Evolutionary conservation across 2,113 vertebrate genomes (phyloP).

Genomic region (Nanorana parkeri): DNA sequence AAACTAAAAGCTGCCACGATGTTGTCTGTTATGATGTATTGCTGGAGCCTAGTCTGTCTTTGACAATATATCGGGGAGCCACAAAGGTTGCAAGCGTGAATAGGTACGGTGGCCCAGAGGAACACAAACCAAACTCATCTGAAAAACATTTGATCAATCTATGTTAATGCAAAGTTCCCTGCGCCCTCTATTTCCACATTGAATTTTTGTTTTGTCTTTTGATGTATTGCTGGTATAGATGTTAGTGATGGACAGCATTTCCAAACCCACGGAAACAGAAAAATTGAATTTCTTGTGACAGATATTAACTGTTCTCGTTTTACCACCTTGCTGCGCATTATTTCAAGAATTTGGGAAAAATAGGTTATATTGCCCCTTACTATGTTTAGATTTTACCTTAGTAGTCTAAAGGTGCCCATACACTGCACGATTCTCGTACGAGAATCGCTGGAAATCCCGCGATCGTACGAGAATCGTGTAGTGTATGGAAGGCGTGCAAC

Average conservation of each 20-base stretch:
- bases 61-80: constrained; percentile 1
- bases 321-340: too few relatives aligned
- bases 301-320: neutral
- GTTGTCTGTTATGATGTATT: constrained; percentile 39
- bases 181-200: too few relatives aligned
- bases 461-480: too few relatives aligned
- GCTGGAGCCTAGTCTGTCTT: neutral
- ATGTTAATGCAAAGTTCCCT: constrained; percentile 32
- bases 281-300: neutral
- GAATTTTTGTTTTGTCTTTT: neutral
- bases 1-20: constrained; percentile 30
- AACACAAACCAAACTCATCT: neutral
- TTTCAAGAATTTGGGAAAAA: too few relatives aligned
- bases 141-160: constrained; percentile 6
- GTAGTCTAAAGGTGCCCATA: too few relatives aligned
- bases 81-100: neutral
- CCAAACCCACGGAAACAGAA: neutral
- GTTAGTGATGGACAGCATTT: neutral
- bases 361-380: too few relatives aligned
- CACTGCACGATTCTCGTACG: too few relatives aligned
- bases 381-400: too few relatives aligned
- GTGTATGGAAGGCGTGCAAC: too few relatives aligned
- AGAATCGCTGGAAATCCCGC: too few relatives aligned
- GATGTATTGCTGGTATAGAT: neutral
- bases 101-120: neutral